Evolutionary conservation across 2,888 invertebrate genomes (phyloP).

Genomic region (Cosmia trapezina): DNA sequence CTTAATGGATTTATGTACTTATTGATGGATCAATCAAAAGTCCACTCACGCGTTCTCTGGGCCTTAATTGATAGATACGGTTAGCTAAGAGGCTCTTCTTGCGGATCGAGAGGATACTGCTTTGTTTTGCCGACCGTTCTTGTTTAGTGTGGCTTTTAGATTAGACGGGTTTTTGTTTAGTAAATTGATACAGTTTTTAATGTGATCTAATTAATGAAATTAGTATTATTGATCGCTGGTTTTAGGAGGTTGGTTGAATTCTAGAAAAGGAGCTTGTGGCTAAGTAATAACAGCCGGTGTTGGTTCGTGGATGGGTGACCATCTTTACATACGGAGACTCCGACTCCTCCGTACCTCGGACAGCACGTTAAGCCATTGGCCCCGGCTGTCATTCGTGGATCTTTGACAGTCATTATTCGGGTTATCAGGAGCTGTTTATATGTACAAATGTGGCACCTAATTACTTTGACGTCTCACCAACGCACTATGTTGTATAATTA

Average conservation of each 20-base stretch:
- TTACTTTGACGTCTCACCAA: constrained; percentile 29
- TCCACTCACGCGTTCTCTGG: constrained; percentile 74
- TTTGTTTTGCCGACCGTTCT: constrained; percentile 72
- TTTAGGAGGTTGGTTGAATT: no score
- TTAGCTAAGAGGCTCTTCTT: constrained; percentile 66
- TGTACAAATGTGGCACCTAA: constrained; percentile 44
- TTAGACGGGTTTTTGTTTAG: constrained; percentile 12
- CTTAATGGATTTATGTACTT: constrained; percentile 89
- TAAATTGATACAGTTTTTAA: constrained; percentile 22
- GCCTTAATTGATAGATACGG: constrained; percentile 85
- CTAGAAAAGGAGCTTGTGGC: no score
- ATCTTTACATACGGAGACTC: no score
- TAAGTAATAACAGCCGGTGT: no score
- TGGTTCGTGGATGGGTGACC: no score
- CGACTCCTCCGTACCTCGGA: no score
- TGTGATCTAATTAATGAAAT: constrained; percentile 16
- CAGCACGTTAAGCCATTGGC: no score
- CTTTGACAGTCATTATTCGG: no score
- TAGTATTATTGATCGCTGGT: no score
- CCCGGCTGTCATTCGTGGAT: no score
- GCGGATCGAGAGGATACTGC: constrained; percentile 65
- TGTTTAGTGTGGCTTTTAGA: constrained; percentile 41
- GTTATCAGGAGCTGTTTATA: constrained; percentile 15
- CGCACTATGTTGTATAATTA: no score
- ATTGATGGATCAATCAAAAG: constrained; percentile 89